Evolutionary conservation across 2,888 invertebrate species (phyloP), one percentile per base, ranked within the genome.

Genomic region (Drosophila fungiperda): DNA sequence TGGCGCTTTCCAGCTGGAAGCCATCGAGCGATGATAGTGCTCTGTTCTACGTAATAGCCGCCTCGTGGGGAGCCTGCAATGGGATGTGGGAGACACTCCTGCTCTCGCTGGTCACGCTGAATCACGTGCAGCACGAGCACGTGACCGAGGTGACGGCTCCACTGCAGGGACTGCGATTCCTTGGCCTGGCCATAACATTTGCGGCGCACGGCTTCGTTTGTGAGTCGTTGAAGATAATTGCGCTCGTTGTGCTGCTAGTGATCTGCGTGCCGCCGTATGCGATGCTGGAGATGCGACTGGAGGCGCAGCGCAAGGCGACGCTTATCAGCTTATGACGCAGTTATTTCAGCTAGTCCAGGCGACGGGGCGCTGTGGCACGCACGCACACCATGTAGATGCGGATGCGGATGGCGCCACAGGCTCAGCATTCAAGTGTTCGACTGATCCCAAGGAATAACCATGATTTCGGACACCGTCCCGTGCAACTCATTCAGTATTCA

Each of bases 51-150:
- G 96, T 97, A 29, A 96, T 97, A 59, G 96, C 97, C 3, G 97
- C 97, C 0, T 96, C 97, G 0, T 97, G 97, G 97, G 97, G 97
- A 20, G 97, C 97, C 3, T 97, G 97, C 92, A 97, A 97, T 64
- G 96, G 96, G 26, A 95, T 97, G 79, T 97, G 97, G 97, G 97
- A 97, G 90, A 96, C 96, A 5, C 92, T 95, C 29, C 91, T 94
- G 59, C 94, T 93, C 53, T 92, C 93, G n/a, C 77, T 93, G 67
- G 90, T 93, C 49, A 93, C 93, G 5, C 83, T 93, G 8, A 93
- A 92, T 62, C 93, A 93, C 64, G 86, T 92, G n/a, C 78, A 81
- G 53, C 78, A 81, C 79, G 91, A 92, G 87, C 94, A 92, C 82
- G 92, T 93, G n/a, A 82, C 87, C 6, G 91, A 92, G 64, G 91